Evolutionary conservation across 2,888 invertebrate genomes (phyloP).

Genomic region (Onthophagus sagittarius): DNA sequence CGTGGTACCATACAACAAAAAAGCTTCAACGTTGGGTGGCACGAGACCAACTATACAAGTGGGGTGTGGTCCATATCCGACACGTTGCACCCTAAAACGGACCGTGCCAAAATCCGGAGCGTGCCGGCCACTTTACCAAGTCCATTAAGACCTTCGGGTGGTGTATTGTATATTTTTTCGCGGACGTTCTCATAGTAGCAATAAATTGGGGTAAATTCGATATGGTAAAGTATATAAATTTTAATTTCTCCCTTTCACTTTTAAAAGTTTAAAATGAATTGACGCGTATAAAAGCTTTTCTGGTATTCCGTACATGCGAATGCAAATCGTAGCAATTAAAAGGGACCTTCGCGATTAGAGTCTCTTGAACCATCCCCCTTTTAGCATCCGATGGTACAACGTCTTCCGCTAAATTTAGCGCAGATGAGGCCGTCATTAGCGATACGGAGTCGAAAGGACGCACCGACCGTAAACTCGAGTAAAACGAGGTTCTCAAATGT

Average conservation of each 20-base stretch:
- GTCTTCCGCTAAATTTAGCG: background rate
- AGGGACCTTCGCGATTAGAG: background rate
- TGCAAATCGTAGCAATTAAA: background rate
- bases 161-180: background rate
- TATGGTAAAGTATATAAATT: background rate
- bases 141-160: background rate
- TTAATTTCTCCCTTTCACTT: too few species aligned
- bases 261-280: too few species aligned
- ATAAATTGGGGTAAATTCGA: background rate
- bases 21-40: background rate
- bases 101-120: background rate
- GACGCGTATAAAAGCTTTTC: too few species aligned
- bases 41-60: conserved; percentile 1
- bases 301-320: background rate
- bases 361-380: background rate
- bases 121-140: conserved; percentile 3
- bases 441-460: background rate
- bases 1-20: background rate
- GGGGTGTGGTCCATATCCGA: conserved; percentile 11
- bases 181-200: background rate
- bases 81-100: conserved; percentile 2
- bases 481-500: background rate
- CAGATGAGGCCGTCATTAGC: background rate
- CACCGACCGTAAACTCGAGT: background rate
- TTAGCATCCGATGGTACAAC: background rate